A percentile compares a stretch with the other conserved stretches of the same genome.
phyloP scores from a whole-genome alignment of 2,113 vertebrate species.

The Elaphurus davidianus region DNA sequence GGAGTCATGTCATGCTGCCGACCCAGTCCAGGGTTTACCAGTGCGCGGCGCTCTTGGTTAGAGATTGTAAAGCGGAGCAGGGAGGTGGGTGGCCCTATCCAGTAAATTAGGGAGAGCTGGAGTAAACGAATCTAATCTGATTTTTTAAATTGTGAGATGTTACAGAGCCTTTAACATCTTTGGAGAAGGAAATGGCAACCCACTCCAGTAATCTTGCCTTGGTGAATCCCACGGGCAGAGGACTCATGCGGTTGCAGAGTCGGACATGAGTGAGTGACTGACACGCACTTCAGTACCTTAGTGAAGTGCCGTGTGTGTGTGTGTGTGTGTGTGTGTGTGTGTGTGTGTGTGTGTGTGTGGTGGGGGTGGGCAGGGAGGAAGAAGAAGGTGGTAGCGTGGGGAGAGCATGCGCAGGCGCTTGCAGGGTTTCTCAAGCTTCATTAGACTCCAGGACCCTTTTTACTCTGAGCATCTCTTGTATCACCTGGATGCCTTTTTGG shows the following conservation, averaged over 20 bases:
- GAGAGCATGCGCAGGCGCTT: background rate
- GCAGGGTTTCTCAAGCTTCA: background rate
- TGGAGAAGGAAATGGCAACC: background rate
- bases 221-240: background rate
- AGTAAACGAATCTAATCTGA: background rate
- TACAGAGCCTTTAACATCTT: background rate
- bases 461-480: background rate
- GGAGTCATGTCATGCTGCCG: background rate
- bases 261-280: accelerated
- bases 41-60: background rate
- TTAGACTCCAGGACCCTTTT: background rate
- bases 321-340: background rate
- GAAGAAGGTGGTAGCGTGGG: accelerated
- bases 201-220: background rate
- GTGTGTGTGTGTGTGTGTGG: background rate
- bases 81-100: background rate
- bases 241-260: background rate
- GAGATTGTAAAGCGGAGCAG: background rate
- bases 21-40: background rate
- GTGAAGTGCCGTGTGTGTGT: background rate
- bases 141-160: background rate
- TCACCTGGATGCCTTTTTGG: background rate
- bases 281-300: background rate
- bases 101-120: background rate
- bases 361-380: accelerated